Percentiles rank a stretch among this genome's conserved stretches.
phyloP scores from a whole-genome alignment of 2,888 invertebrate genomes.

The Thera britannica region DNA sequence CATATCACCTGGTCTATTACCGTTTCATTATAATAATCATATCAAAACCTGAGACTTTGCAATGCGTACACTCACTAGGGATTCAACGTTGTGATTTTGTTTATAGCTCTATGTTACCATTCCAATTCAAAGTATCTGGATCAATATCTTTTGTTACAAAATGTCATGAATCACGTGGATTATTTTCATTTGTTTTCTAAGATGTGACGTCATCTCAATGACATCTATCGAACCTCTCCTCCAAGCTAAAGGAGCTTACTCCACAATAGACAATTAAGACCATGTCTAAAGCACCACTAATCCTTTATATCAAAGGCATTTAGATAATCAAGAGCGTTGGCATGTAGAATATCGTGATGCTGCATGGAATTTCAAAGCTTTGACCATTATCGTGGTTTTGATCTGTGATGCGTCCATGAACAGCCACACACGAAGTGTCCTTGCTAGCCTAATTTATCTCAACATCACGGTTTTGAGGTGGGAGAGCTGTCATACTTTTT shows the following conservation, averaged over 20 bases:
- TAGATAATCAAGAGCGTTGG: conserved; percentile 71
- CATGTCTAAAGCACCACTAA: conserved; percentile 56
- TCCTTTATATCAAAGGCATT: conserved; percentile 70
- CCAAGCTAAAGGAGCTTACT: conserved; percentile 43
- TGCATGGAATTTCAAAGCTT: conserved; percentile 63
- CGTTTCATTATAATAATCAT: no score
- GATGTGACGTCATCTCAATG: neutral
- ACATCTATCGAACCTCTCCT: neutral
- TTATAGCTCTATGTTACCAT: neutral
- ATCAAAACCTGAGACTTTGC: no score
- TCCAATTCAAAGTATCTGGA: no score
- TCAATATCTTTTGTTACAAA: no score
- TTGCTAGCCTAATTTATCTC: conserved; percentile 70
- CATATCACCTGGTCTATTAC: no score
- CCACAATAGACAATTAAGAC: conserved; percentile 68
- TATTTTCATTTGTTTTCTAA: neutral
- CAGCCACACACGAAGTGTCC: conserved; percentile 78
- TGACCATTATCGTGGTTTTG: conserved; percentile 71
- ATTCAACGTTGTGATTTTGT: no score
- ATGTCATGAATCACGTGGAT: neutral
- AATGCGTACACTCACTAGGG: no score
- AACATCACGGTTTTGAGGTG: conserved; percentile 54
- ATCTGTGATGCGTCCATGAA: conserved; percentile 71
- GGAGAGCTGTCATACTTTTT: conserved; percentile 42
- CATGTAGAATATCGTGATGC: conserved; percentile 75